These are phyloP conservation scores for Parelbella ahira DNA, from an alignment of 2,888 invertebrate genomes.

Conservation along the genomic window DNA sequence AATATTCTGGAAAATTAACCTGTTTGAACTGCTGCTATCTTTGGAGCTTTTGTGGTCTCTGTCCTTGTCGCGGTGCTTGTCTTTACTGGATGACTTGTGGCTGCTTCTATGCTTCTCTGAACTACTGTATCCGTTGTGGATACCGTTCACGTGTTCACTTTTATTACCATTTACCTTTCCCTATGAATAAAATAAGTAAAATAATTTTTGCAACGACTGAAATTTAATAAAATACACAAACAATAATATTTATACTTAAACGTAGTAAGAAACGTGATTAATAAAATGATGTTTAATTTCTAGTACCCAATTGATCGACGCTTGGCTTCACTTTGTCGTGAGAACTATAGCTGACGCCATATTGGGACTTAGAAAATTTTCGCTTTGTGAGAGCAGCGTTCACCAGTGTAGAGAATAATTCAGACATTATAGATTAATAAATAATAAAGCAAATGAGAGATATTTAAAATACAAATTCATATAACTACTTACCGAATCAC, in stretches of 20 bases:
- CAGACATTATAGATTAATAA: constrained; percentile 28
- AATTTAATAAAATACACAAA: constrained; percentile 10
- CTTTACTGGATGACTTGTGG: constrained; percentile 85
- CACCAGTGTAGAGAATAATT: constrained; percentile 72
- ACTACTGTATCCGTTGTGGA: constrained; percentile 87
- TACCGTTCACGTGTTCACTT: constrained; percentile 86
- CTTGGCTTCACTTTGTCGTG: constrained; percentile 55
- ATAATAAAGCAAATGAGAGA: constrained; percentile 33
- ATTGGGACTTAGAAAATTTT: constrained; percentile 89
- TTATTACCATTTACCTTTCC: constrained; percentile 78
- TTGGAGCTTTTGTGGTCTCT: constrained; percentile 80
- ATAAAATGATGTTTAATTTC: constrained; percentile 4
- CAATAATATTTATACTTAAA: neutral
- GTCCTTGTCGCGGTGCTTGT: constrained; percentile 85
- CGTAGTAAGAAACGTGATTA: constrained; percentile 2
- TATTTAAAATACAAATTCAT: constrained; percentile 36
- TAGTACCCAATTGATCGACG: constrained; percentile 46
- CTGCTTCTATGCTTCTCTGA: constrained; percentile 78
- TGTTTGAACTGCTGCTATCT: constrained; percentile 73
- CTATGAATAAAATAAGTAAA: constrained; percentile 38
- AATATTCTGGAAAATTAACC: constrained; percentile 70
- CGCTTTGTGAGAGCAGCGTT: constrained; percentile 63
- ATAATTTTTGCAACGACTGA: constrained; percentile 16
- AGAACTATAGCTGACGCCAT: constrained; percentile 91
- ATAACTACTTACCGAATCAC: constrained; percentile 80